A percentile compares a stretch with the other conserved stretches of the same genome.
Conservation (phyloP, 2,888 invertebrate species). For the Aleiodes alternator region DNA sequence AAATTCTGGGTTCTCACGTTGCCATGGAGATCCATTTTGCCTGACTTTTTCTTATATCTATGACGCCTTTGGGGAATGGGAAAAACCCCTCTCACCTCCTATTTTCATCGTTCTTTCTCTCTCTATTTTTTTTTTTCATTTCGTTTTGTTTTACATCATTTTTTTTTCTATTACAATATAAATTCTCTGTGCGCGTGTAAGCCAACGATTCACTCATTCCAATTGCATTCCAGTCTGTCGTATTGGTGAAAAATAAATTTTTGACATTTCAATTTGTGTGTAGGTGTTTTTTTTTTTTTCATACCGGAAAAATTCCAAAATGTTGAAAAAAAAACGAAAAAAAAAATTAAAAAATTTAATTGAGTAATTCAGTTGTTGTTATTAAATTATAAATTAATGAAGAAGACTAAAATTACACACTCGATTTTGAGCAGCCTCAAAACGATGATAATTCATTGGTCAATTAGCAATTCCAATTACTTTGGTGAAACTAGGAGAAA, state of each 20-base stretch:
- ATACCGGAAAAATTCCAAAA: too few species aligned
- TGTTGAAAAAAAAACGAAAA: too few species aligned
- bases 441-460: constrained; percentile 35
- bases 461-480: constrained; percentile 58
- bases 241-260: constrained; percentile 8
- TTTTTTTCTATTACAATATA: neutral
- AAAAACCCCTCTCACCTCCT: neutral
- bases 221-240: too few species aligned
- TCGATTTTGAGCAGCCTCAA: constrained; percentile 36
- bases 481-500: constrained; percentile 22
- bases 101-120: neutral
- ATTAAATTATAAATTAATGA: neutral
- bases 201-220: too few species aligned
- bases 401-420: constrained; percentile 41
- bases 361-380: too few species aligned
- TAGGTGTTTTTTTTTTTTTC: too few species aligned
- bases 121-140: constrained; percentile 4
- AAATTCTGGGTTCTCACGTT: too few species aligned
- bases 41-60: neutral
- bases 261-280: constrained; percentile 37
- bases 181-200: neutral
- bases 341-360: too few species aligned
- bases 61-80: constrained; percentile 7
- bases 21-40: too few species aligned
- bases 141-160: neutral